These are phyloP conservation scores for Agapornis canus DNA, from an alignment of 2,797 vertebrate species.

Conservation along the genomic window DNA sequence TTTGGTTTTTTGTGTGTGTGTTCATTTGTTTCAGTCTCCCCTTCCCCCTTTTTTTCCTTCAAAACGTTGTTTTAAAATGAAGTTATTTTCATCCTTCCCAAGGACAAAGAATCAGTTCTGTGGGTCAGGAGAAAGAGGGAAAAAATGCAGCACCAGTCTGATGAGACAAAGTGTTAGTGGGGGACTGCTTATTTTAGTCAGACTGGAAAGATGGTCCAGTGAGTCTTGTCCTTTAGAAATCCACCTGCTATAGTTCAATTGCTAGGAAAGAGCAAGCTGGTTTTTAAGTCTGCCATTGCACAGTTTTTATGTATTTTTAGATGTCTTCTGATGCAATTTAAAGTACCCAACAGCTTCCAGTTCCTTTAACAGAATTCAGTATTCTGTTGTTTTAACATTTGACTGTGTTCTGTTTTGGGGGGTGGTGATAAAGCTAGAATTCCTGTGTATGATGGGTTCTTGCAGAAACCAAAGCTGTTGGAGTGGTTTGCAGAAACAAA, in stretches of 20 bases:
- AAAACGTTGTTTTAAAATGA: background rate
- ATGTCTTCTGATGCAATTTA: background rate
- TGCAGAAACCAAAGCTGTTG: background rate
- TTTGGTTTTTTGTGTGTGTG: background rate
- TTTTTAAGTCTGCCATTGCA: background rate
- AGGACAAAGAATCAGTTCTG: background rate
- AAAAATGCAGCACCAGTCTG: fast-evolving
- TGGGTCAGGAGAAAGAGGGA: background rate
- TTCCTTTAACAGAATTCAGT: background rate
- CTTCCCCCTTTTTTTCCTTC: background rate
- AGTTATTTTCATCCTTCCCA: background rate
- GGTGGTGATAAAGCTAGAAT: background rate
- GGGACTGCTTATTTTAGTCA: background rate
- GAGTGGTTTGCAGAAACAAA: background rate
- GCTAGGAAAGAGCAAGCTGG: background rate
- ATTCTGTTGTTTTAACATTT: background rate
- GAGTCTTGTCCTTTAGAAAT: background rate
- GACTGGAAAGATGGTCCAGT: background rate
- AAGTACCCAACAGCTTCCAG: background rate
- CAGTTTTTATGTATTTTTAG: fast-evolving
- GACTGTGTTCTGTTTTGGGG: background rate
- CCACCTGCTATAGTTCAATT: background rate
- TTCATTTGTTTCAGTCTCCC: background rate
- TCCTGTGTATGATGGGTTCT: background rate
- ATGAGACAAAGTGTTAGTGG: background rate